phyloP scores from a whole-genome alignment of 2,888 invertebrate genomes.

The Coremacera marginata region DNA sequence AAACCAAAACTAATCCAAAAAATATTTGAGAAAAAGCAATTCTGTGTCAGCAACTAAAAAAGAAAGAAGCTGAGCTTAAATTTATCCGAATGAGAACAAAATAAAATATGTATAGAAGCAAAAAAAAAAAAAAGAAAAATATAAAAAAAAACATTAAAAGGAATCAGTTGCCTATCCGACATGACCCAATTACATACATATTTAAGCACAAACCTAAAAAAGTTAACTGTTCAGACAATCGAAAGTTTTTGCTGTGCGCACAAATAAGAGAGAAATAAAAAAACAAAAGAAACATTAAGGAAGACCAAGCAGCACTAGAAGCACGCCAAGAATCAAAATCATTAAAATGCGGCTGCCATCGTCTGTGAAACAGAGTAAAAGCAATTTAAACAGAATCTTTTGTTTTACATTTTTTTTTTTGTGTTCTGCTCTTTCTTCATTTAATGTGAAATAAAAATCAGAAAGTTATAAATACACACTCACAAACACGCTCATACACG shows the following conservation, averaged over 20 bases:
- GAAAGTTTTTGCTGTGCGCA: constrained; percentile 60
- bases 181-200: constrained; percentile 60
- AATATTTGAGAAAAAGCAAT: background rate
- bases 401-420: constrained; percentile 28
- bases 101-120: constrained; percentile 34
- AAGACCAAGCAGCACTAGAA: background rate
- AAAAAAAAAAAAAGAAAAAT: too few species aligned
- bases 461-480: constrained; percentile 45
- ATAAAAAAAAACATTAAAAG: constrained; percentile 46
- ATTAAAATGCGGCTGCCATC: background rate
- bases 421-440: too few species aligned
- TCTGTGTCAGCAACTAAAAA: background rate
- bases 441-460: constrained; percentile 38
- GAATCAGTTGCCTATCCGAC: constrained; percentile 35
- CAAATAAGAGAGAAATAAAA: background rate
- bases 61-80: constrained; percentile 1
- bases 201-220: constrained; percentile 46
- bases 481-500: constrained; percentile 34
- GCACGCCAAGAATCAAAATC: constrained; percentile 16
- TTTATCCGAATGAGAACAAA: constrained; percentile 26
- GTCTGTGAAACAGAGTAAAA: constrained; percentile 21
- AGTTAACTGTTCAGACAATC: constrained; percentile 57
- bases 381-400: constrained; percentile 20
- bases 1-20: constrained; percentile 17
- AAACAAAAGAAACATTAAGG: background rate